Evolutionary conservation across 2,797 vertebrate genomes (phyloP), one percentile per base, ranked within the genome.

Genomic region (Intellagama lesueurii): DNA sequence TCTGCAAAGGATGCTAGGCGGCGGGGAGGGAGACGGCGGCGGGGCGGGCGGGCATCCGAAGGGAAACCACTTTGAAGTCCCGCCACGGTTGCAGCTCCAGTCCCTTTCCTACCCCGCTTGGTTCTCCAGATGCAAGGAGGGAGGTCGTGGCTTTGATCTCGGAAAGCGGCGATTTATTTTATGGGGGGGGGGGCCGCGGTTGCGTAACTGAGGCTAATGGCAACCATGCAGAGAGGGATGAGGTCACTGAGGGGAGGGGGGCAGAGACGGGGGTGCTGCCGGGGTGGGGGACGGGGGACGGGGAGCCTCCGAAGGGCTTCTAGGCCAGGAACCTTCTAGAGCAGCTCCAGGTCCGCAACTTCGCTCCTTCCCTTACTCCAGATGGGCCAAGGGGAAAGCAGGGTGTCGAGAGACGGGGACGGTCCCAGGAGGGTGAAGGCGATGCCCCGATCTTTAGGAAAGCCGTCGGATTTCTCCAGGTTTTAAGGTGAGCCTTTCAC

Each of bases 101-200:
- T 22, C 89, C 93, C 94, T 91, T 86, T 52, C 52, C 52, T 12
- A 11, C 90, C 92, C 87, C 66, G 52, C 92, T 91, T 68, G 70
- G 17, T 83, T 92, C 28, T 94, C 95, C 97, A 97, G 95, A 96
- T 93, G 96, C 95, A 94, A 87, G 91, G 77, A 76, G 30, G 89
- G 93, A 94, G 93, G 94, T 90, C 90, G 14, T 89, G 92, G 91
- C 96, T 97, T 97, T 96, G 96, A 97, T 97, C 95, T 96, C 92
- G 64, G 84, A 93, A 95, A 93, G 92, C 93, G 94, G 93, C 94
- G 87, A 95, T 95, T 64, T 47, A 6, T n/a, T 95, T 94, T 90
- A 95, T 95, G 95, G 32, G 78, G 44, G 26, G 28, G 30, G n/a
- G n/a, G 85, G 17, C 32, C 88, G 79, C 47, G 91, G 87, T 95